Percentiles rank a stretch among this genome's conserved stretches.
These are phyloP conservation scores for Lysandra bellargus DNA, from an alignment of 2,888 invertebrate species.

Conservation along the genomic window DNA sequence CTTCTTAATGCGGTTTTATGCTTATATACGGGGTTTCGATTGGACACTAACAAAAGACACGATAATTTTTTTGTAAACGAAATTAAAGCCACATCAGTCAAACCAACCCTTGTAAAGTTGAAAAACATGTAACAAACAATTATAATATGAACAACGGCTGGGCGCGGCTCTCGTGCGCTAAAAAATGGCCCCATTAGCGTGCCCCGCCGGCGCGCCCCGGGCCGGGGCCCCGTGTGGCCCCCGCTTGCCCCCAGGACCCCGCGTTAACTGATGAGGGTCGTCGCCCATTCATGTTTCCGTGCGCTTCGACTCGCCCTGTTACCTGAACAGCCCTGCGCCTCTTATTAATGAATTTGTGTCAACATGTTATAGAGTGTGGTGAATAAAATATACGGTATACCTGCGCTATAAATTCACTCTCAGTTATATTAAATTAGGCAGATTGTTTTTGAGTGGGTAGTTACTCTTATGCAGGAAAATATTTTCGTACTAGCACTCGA, in stretches of 20 bases:
- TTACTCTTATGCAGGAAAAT: too few relatives aligned
- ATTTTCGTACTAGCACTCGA: too few relatives aligned
- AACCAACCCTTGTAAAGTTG: conserved; percentile 10
- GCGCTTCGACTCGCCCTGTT: background rate
- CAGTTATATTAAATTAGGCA: too few relatives aligned
- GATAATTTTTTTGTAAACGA: background rate
- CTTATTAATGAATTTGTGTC: conserved; percentile 13
- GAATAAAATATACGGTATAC: too few relatives aligned
- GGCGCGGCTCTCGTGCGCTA: conserved; percentile 27
- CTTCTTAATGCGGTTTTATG: background rate
- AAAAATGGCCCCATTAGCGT: conserved; percentile 26
- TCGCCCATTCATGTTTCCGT: conserved; percentile 14
- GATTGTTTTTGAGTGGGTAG: too few relatives aligned
- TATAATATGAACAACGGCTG: background rate
- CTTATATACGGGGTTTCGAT: background rate
- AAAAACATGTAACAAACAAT: background rate
- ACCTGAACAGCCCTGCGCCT: background rate
- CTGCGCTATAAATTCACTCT: too few relatives aligned
- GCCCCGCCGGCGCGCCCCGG: conserved; percentile 12
- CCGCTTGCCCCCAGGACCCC: background rate
- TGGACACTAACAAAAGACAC: background rate
- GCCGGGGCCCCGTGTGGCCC: background rate
- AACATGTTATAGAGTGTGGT: background rate
- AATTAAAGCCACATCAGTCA: background rate
- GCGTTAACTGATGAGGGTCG: conserved; percentile 18